A percentile compares a stretch with the other conserved stretches of the same genome.
Evolutionary conservation across 2,888 invertebrate species (phyloP).

Genomic region (Unio delphinus): DNA sequence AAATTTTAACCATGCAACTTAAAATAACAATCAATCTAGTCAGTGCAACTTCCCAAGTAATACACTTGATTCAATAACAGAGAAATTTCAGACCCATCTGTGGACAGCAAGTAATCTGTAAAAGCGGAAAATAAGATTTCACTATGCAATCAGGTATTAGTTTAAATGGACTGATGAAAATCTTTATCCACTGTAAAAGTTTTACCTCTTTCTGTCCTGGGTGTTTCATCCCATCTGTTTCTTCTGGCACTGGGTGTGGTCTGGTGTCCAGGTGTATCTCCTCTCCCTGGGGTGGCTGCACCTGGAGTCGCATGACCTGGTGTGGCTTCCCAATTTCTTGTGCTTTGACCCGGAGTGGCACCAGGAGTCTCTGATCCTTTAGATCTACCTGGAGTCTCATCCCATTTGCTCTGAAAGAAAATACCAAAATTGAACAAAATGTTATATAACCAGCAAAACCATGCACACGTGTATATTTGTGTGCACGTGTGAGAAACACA

Average conservation of each 20-base stretch:
- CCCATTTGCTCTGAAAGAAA: conserved; percentile 77
- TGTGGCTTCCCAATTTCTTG: conserved; percentile 96
- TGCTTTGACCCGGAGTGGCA: conserved; percentile 90
- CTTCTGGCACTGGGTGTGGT: conserved; percentile 78
- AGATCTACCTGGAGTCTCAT: conserved; percentile 91
- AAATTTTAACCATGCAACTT: too few species aligned
- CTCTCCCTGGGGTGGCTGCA: conserved; percentile 74
- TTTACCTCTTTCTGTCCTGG: conserved; percentile 91
- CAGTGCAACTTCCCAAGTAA: too few species aligned
- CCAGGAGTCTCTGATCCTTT: conserved; percentile 73
- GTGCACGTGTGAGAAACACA: too few species aligned
- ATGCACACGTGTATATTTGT: too few species aligned
- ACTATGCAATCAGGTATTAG: too few species aligned
- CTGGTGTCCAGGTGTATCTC: conserved; percentile 74
- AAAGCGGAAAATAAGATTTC: too few species aligned
- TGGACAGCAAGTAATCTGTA: too few species aligned
- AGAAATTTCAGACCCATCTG: too few species aligned
- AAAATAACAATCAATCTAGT: too few species aligned
- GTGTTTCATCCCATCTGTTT: conserved; percentile 99
- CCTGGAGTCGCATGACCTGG: conserved; percentile 94
- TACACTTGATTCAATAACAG: too few species aligned
- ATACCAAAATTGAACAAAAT: not conserved
- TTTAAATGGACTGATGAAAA: not conserved
- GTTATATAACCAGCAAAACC: too few species aligned
- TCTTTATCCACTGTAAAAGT: not conserved